A percentile compares a stretch with the other conserved stretches of the same genome.
Conservation (phyloP, 2,888 invertebrate genomes). For the Ametastegia equiseti region DNA sequence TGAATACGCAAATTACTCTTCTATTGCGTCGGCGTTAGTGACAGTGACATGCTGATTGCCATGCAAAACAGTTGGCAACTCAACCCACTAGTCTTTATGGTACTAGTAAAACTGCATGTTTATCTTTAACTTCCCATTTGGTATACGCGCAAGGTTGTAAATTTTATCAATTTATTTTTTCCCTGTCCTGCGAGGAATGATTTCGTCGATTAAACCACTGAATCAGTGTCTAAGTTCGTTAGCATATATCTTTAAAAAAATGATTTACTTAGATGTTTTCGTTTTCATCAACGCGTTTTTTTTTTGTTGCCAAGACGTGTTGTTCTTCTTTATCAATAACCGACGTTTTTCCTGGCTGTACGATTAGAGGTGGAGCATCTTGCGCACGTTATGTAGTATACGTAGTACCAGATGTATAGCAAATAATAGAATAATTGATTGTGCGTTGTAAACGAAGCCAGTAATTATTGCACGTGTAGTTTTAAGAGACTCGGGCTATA, state of each 20-base stretch:
- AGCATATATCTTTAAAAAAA: background rate
- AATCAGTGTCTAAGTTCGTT: background rate
- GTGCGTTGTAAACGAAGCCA: constrained; percentile 15
- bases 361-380: background rate
- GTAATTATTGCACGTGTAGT: constrained; percentile 37
- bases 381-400: background rate
- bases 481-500: background rate
- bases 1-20: constrained; percentile 42
- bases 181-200: too few relatives aligned
- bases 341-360: background rate
- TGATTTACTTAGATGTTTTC: background rate
- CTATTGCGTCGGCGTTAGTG: constrained; percentile 22
- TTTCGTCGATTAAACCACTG: background rate
- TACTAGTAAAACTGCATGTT: background rate
- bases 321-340: background rate
- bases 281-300: background rate
- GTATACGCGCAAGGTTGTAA: too few relatives aligned
- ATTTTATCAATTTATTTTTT: too few relatives aligned
- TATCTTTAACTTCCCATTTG: background rate
- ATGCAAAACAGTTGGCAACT: constrained; percentile 38
- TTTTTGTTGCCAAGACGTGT: background rate
- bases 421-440: constrained; percentile 33
- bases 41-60: constrained; percentile 30
- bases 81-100: background rate
- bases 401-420: background rate